Percentiles rank a stretch among this genome's conserved stretches.
Conservation (phyloP, 1,140 invertebrate species). For the Rhopalosiphum maidis region DNA sequence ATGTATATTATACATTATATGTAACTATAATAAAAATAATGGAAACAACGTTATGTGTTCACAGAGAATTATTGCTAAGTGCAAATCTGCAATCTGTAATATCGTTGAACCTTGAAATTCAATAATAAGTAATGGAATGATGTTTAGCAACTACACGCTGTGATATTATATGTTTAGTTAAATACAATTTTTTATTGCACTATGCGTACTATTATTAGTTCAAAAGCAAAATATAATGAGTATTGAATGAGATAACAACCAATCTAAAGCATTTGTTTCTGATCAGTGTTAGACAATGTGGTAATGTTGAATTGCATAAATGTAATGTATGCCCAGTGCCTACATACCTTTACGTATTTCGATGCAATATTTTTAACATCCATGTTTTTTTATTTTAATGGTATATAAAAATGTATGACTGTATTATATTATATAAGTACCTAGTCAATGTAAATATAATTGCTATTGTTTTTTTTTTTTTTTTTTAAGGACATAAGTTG, state of each 20-base stretch:
- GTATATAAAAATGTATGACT: not conserved
- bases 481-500: not conserved
- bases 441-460: not conserved
- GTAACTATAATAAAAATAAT: not conserved
- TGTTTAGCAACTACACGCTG: constrained; percentile 6
- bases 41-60: not conserved
- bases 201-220: not conserved
- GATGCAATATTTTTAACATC: not conserved
- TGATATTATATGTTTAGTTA: constrained; percentile 13
- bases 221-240: not conserved
- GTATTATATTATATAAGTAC: not conserved
- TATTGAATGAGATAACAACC: not conserved
- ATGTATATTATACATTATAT: not conserved
- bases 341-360: not conserved
- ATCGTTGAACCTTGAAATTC: constrained; percentile 17
- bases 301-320: not conserved
- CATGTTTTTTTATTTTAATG: not conserved
- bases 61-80: not conserved
- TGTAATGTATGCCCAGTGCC: not conserved
- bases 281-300: not conserved
- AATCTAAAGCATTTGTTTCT: not conserved
- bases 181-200: not conserved
- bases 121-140: not conserved
- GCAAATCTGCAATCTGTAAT: not conserved
- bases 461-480: not conserved